Evolutionary conservation across 2,113 vertebrate species (phyloP), one percentile per base, ranked within the genome.

Genomic region (Prolemur simus): DNA sequence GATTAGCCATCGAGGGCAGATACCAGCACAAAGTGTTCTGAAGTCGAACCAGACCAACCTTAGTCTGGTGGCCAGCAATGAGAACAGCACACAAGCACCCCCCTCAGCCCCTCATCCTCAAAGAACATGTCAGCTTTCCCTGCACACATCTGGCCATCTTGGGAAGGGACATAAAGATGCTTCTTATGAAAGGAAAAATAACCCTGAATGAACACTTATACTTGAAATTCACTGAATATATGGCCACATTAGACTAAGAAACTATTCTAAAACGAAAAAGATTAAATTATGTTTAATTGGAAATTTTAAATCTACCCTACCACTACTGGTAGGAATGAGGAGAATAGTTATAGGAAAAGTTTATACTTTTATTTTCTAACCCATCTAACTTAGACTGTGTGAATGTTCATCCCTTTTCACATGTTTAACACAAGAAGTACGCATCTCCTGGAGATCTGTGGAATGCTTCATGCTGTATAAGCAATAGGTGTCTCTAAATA

Each of bases 291-390:
- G n/a, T 90, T 60, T 78, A 18, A 77, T 21, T 77, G 23, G 71
- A 91, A 81, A 68, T 32, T 66, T 45, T 83, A 80, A 87, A 87
- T 63, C 20, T 37, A 42, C 12, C 4, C 47, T 23, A 23, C 20
- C 23, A 54, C 23, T 37, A 68, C 47, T 89, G 52, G 37, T 20
- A 45, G 7, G 42, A 94, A 23, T 56, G 47, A 91, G 52, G 39
- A 52, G 17, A 56, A 37, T 1, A 52, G 34, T 58, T 45, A 63
- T 7, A 49, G 63, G 47, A 74, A 89, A 45, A 68, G 0, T 4
- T 37, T 77, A 27, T 85, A 81, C 2, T 92, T 84, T 84, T 39
- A 29, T 77, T 77, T 95, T 97, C 81, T 81, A 34, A 73, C 12
- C 15, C 20, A 66, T 58, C 91, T 86, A 49, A 68, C 47, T 42